Conservation (phyloP, 2,113 vertebrate genomes). For the Orcinus orca region DNA sequence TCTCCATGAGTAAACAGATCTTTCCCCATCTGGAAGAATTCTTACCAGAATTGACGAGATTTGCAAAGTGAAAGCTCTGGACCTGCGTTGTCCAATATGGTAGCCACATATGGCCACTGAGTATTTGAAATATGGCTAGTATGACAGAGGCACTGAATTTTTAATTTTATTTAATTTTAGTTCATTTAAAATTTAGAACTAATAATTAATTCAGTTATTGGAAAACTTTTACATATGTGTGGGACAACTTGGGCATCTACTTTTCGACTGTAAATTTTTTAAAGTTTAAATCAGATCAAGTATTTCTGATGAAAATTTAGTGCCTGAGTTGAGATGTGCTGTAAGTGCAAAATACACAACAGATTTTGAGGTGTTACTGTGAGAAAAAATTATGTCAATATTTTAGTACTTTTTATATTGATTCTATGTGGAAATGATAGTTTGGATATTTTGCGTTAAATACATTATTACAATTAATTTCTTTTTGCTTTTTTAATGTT, state of each 20-base stretch:
- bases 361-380: neutral
- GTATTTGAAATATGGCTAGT: neutral
- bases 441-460: neutral
- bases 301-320: slow-evolving; percentile 10
- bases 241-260: neutral
- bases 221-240: neutral
- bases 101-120: neutral
- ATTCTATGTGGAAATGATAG: neutral
- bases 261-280: neutral
- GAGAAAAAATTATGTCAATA: neutral
- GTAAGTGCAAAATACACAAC: neutral
- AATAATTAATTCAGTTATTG: neutral
- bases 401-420: neutral
- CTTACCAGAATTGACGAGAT: neutral
- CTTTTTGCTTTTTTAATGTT: neutral
- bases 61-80: neutral
- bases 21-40: neutral
- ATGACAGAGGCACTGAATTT: neutral
- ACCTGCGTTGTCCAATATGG: accelerated
- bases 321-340: neutral
- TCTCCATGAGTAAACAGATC: neutral
- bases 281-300: neutral
- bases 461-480: neutral
- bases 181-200: neutral
- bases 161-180: neutral